Conservation (phyloP, 2,113 vertebrate species). For the Ceratotherium simum region DNA sequence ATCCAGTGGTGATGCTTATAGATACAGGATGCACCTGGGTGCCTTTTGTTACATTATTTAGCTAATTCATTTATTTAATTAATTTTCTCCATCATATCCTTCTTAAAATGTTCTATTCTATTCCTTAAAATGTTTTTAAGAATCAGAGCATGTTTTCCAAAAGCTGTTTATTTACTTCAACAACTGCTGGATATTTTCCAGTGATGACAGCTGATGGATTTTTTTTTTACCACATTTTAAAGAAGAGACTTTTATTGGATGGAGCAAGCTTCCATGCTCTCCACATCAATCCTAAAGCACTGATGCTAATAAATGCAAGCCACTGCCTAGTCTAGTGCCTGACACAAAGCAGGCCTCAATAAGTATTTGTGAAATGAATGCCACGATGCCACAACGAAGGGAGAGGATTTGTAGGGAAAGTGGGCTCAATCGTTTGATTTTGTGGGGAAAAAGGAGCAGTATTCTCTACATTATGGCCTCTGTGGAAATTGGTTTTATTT, state of each 20-base stretch:
- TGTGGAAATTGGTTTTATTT: constrained; percentile 61
- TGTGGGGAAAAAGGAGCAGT: not conserved
- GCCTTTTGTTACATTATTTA: constrained; percentile 1
- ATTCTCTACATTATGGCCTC: constrained; percentile 20
- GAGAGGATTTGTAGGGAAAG: not conserved
- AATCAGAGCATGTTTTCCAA: not conserved
- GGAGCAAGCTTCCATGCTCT: not conserved
- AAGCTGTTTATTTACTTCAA: constrained; percentile 2
- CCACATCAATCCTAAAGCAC: not conserved
- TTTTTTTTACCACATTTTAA: constrained; percentile 32
- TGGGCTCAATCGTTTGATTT: not conserved
- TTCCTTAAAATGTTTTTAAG: constrained; percentile 14
- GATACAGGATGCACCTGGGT: not conserved
- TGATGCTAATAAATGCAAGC: not conserved
- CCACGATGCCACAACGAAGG: not conserved
- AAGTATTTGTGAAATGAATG: not conserved
- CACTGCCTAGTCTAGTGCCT: not conserved
- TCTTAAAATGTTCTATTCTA: not conserved
- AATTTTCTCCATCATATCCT: not conserved
- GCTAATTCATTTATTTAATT: not conserved
- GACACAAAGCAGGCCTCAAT: not conserved
- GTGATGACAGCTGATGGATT: not conserved
- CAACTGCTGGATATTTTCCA: not conserved
- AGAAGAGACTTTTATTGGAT: not conserved
- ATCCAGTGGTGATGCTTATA: not conserved